phyloP scores from a whole-genome alignment of 2,113 vertebrate species.

The Hydropotes inermis region DNA sequence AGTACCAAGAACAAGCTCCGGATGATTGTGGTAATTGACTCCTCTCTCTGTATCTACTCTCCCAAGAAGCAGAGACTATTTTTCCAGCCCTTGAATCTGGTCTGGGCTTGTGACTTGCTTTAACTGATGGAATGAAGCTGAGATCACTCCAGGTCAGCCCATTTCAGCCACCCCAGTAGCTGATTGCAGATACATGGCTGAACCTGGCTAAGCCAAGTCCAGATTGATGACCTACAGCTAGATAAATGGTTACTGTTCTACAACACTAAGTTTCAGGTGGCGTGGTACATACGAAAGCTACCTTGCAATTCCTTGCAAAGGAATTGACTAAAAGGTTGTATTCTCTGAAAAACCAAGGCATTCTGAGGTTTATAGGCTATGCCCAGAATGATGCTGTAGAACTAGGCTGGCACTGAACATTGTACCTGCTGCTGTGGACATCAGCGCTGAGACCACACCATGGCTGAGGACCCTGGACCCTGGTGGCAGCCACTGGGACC shows the following conservation, averaged over 20 bases:
- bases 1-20: background rate
- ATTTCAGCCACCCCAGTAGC: no score
- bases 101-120: background rate
- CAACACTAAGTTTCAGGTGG: background rate
- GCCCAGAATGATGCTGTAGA: background rate
- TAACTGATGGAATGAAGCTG: background rate
- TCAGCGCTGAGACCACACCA: background rate
- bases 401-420: background rate
- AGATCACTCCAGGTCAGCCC: background rate
- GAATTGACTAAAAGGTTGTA: background rate
- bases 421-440: background rate
- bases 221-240: background rate
- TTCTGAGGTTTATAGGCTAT: background rate
- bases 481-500: background rate
- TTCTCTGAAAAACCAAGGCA: background rate
- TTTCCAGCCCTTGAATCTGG: background rate
- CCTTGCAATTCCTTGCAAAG: background rate
- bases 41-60: background rate
- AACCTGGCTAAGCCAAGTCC: background rate
- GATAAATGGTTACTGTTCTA: background rate
- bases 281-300: background rate
- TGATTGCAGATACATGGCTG: background rate
- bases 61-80: background rate
- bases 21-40: background rate
- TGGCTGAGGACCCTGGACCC: accelerated